Base-by-base conservation (phyloP, 2,888 invertebrate genomes). In the Gasteruption jaculator region DNA sequence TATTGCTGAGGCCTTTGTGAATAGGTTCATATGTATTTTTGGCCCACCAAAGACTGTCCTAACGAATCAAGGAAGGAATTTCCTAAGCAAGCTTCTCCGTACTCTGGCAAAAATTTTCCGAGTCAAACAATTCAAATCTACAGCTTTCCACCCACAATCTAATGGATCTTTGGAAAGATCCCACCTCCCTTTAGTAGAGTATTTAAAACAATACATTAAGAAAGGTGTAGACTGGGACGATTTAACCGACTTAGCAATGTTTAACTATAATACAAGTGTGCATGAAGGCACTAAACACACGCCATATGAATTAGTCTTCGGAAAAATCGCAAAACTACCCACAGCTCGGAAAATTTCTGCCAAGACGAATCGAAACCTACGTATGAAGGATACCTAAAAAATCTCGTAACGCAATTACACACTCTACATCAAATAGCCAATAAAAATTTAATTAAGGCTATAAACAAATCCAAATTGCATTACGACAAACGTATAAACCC, bases 111-210 rank as follows among this genome's bases (percentile, higher is more conserved):
- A 19, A 2, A 22, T 8, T 14, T 39, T 32, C 18, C 6, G 15
- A 39, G 32, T 39, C 18, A 32, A 22, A 21, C 24, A 30, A 22
- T 2, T 32, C 5, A 12, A 16, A 29, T 22, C 38, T n/a, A 38
- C 38, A 1, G 38, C 38, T 4, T 39, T 21, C 4, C 39, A 31
- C 2, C 33, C 33, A 4, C 33, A 32, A 7, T 38, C 38, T 3
- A 30, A 33, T 11, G 33, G 33, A 4, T 33, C 33, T 2, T 22
- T 20, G 14, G 33, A 33, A 20, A 33, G 21, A n/a, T 33, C 33
- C 1, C 33, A 33, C 10, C 33, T 22, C 10, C 22, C 24, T 2
- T 24, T 33, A 1, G 25, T 16, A 12, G 36, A 22, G 12, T 36
- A 24, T 24, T 24, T 24, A 10, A 24, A 24, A 24, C 24, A n/a